Percentiles rank a stretch among this genome's conserved stretches.
phyloP scores from a whole-genome alignment of 1,140 invertebrate genomes.

The Danaus plexippus region DNA sequence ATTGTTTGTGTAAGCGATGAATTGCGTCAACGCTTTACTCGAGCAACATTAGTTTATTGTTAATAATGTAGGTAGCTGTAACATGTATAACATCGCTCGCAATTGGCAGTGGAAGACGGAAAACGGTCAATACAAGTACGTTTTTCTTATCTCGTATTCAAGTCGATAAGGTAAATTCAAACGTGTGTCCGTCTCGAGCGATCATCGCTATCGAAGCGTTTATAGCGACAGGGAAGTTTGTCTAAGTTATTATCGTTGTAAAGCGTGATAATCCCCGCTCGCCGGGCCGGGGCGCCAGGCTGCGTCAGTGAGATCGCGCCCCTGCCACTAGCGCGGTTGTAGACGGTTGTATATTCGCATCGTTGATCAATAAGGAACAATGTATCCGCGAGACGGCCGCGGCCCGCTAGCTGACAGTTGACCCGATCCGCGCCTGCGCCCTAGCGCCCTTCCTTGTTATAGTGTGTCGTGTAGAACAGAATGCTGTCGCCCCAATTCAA shows the following conservation, averaged over 20 bases:
- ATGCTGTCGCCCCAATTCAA: slow-evolving; percentile 47
- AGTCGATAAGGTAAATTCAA: slow-evolving; percentile 34
- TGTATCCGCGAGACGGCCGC: slow-evolving; percentile 35
- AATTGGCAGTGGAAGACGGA: slow-evolving; percentile 30
- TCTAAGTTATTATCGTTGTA: slow-evolving; percentile 50
- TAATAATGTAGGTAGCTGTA: slow-evolving; percentile 45
- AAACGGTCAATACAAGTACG: slow-evolving; percentile 32
- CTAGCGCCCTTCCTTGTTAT: slow-evolving; percentile 15
- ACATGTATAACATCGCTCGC: slow-evolving; percentile 32
- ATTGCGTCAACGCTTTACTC: slow-evolving; percentile 28
- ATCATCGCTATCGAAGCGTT: slow-evolving; percentile 31
- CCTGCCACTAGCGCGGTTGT: slow-evolving; percentile 28
- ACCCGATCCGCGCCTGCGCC: slow-evolving; percentile 19
- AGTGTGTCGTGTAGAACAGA: slow-evolving; percentile 26
- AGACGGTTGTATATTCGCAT: slow-evolving; percentile 9
- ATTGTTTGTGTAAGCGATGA: slow-evolving; percentile 2
- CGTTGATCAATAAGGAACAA: slow-evolving; percentile 50
- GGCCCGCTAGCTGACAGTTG: slow-evolving; percentile 24
- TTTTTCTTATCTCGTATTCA: slow-evolving; percentile 24
- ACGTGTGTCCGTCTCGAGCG: slow-evolving; percentile 32
- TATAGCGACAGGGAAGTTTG: slow-evolving; percentile 51
- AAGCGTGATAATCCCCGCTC: slow-evolving; percentile 51
- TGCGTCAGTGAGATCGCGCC: slow-evolving; percentile 40
- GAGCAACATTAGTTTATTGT: slow-evolving; percentile 42
- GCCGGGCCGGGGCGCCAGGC: slow-evolving; percentile 32